Base-by-base conservation (phyloP, 2,888 invertebrate species). In the Amiota communis region DNA sequence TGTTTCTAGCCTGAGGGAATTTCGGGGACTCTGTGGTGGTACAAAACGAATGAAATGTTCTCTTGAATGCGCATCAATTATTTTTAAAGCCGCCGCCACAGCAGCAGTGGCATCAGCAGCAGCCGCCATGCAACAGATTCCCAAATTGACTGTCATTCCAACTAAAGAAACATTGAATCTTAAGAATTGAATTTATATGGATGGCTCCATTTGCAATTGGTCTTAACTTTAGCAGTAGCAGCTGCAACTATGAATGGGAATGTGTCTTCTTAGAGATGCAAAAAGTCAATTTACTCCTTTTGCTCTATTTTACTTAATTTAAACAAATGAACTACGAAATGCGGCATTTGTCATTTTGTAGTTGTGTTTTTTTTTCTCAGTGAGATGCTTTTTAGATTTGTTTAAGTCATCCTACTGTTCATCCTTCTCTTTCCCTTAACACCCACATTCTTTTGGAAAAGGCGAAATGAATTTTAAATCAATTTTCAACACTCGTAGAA, bases 401-500 rank as follows among this genome's bases (percentile, higher is more conserved):
- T 83, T 72, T 64, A 71, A 68, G 57, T 15, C 12, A 47, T 64
- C 51, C 12, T 53, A 56, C 49, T 9, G 6, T 20, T 15, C 12
- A 47, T 64, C 51, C 12, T 53, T 56, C 49, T 9, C 8, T 20
- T 17, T n/a, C 15, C 13, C 56, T 36, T 12, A 64, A 48, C 51
- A n/a, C 2, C 11, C 8, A 8, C n/a, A 1, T 6, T 11, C 51
- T 12, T 51, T 49, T 15, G 61, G 59, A 11, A 15, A 20, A 23
- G 53, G 13, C 20, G 51, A 51, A 82, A 80, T 81, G 82, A 83
- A 83, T 83, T 83, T 83, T 84, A 83, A 84, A 84, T 84, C 83
- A 84, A 83, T 84, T 83, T 83, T 81, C 80, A 48, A 70, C 57
- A 70, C 81, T 83, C 13, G 64, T n/a, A n/a, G n/a, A 53, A 53